Evolutionary conservation across 2,888 invertebrate species (phyloP).

Genomic region (Thyatira batis): DNA sequence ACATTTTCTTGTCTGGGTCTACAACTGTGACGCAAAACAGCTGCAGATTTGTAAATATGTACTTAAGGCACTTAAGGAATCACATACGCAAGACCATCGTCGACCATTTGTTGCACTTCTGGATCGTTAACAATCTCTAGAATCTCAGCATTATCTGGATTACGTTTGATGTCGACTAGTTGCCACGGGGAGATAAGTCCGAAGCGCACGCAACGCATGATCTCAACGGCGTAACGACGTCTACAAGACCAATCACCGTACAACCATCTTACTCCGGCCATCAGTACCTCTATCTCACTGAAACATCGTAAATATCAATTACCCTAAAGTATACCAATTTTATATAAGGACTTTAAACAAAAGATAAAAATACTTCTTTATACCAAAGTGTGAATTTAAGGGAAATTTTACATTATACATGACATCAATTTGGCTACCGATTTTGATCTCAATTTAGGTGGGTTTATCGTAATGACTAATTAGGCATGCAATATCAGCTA

Average conservation of each 20-base stretch:
- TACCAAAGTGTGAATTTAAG: too few species aligned
- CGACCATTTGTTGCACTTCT: slow-evolving; percentile 89
- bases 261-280: slow-evolving; percentile 91
- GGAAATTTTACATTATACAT: background rate
- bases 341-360: too few species aligned
- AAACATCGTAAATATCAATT: slow-evolving; percentile 7
- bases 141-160: slow-evolving; percentile 88
- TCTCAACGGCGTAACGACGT: slow-evolving; percentile 78
- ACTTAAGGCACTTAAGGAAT: background rate
- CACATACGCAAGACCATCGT: slow-evolving; percentile 90
- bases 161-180: slow-evolving; percentile 88
- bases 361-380: too few species aligned
- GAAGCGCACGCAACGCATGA: slow-evolving; percentile 88
- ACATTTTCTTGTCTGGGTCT: background rate
- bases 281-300: slow-evolving; percentile 88
- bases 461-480: too few species aligned
- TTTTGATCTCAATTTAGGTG: background rate
- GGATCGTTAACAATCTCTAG: slow-evolving; percentile 85
- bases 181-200: slow-evolving; percentile 91
- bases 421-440: too few species aligned
- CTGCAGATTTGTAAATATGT: background rate
- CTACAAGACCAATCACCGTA: slow-evolving; percentile 86
- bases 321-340: background rate
- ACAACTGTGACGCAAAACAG: background rate
- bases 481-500: too few species aligned